phyloP scores from a whole-genome alignment of 2,888 invertebrate genomes.

The Helicoverpa assulta region DNA sequence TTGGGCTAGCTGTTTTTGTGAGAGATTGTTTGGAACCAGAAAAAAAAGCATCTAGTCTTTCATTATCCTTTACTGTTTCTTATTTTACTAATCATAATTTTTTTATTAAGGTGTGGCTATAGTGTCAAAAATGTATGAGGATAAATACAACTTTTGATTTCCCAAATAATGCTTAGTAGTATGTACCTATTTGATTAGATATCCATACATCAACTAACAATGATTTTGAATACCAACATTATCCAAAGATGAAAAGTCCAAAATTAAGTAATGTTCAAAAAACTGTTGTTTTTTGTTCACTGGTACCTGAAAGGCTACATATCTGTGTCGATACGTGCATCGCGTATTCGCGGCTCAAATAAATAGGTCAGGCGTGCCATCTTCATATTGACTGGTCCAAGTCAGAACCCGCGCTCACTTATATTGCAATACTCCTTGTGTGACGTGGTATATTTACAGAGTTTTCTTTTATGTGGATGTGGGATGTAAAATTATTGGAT shows the following conservation, averaged over 20 bases:
- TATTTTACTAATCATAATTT: too few species aligned
- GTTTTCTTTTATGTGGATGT: neutral
- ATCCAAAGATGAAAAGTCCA: too few species aligned
- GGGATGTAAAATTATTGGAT: too few species aligned
- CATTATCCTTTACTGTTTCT: too few species aligned
- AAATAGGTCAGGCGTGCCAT: conserved; percentile 61
- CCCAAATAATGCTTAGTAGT: too few species aligned
- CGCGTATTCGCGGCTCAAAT: conserved; percentile 49
- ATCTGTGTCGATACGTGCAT: conserved; percentile 56
- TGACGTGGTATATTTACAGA: neutral
- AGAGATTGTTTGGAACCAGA: too few species aligned
- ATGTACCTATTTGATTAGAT: too few species aligned
- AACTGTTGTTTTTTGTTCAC: conserved; percentile 9
- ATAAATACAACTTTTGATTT: too few species aligned
- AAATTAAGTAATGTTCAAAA: neutral
- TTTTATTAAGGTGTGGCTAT: too few species aligned
- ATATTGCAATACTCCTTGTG: conserved; percentile 5
- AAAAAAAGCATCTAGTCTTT: too few species aligned
- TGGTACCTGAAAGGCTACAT: conserved; percentile 4
- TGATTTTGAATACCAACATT: neutral
- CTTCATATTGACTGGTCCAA: conserved; percentile 62
- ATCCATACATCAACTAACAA: neutral
- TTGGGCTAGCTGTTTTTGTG: neutral
- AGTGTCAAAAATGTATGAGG: too few species aligned
- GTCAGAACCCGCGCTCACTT: conserved; percentile 31